Conservation (phyloP, 1,140 invertebrate species). For the Hylaeus volcanicus region DNA sequence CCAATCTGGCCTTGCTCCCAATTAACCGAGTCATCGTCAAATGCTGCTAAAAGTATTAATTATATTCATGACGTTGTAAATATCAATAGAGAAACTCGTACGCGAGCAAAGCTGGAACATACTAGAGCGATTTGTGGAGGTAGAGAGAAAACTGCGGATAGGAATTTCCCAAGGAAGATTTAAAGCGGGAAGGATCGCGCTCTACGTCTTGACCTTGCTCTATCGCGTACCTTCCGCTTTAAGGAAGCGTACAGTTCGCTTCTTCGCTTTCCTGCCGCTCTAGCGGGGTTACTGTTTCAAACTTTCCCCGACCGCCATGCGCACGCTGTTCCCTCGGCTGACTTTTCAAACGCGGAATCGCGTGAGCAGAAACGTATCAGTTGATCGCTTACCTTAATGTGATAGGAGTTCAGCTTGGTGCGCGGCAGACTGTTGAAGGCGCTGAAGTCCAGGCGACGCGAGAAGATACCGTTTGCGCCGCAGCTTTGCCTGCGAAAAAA, state of each 20-base stretch:
- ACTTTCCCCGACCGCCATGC: not conserved
- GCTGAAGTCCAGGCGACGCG: slow-evolving; percentile 94
- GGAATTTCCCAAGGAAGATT: not conserved
- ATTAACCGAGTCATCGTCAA: too few relatives aligned
- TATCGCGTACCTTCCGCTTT: slow-evolving; percentile 40
- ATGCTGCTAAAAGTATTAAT: too few relatives aligned
- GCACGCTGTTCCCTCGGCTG: too few relatives aligned
- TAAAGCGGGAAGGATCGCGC: not conserved
- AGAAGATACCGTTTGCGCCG: slow-evolving; percentile 94
- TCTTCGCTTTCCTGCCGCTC: slow-evolving; percentile 31
- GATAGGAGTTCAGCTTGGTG: slow-evolving; percentile 98
- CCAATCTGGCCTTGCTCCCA: too few relatives aligned
- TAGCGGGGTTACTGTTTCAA: slow-evolving; percentile 24
- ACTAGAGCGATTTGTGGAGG: not conserved
- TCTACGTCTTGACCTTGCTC: slow-evolving; percentile 23
- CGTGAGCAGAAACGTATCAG: slow-evolving; percentile 7
- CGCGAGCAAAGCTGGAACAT: too few relatives aligned
- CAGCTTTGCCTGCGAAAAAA: slow-evolving; percentile 88
- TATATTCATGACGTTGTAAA: too few relatives aligned
- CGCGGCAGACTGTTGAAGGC: slow-evolving; percentile 96
- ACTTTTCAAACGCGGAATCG: not conserved
- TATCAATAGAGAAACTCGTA: too few relatives aligned
- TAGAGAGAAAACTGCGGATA: not conserved
- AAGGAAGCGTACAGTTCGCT: slow-evolving; percentile 17
- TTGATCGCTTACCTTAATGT: slow-evolving; percentile 93